These are phyloP conservation scores for Lepus townsendii DNA, from an alignment of 2,797 vertebrate species.

Conservation along the genomic window DNA sequence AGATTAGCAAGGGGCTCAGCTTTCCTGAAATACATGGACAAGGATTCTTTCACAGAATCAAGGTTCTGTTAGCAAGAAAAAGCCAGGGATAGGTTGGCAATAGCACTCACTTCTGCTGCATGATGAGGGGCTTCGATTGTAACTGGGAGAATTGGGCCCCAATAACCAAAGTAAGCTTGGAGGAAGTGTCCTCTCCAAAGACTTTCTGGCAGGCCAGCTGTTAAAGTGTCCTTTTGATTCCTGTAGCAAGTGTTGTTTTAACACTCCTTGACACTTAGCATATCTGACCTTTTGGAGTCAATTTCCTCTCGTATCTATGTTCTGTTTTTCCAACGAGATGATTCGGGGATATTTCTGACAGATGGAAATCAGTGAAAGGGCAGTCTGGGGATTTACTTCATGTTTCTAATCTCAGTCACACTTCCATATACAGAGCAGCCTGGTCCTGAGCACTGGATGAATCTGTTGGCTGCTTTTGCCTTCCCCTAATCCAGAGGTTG, in stretches of 20 bases:
- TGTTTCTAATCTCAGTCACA: background rate
- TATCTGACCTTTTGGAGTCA: slow-evolving; percentile 15
- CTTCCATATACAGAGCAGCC: background rate
- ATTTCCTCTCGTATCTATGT: background rate
- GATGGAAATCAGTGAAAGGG: background rate
- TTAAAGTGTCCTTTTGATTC: background rate
- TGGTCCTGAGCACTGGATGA: background rate
- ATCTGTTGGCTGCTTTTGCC: background rate
- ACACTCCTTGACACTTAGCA: background rate
- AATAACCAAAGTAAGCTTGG: background rate
- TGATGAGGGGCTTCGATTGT: background rate
- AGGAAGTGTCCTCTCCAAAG: background rate
- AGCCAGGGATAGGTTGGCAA: background rate
- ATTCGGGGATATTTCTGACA: background rate
- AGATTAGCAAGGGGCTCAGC: background rate
- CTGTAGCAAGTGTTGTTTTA: background rate
- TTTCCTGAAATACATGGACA: background rate
- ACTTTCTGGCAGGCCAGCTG: background rate
- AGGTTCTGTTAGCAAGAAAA: background rate
- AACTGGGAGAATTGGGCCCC: background rate
- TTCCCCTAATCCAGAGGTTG: background rate
- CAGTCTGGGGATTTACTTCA: background rate
- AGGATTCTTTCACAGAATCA: background rate
- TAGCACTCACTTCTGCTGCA: background rate
- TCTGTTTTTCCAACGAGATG: background rate